Conservation (phyloP, 2,113 vertebrate genomes). For the Cranoglanis bouderius region DNA sequence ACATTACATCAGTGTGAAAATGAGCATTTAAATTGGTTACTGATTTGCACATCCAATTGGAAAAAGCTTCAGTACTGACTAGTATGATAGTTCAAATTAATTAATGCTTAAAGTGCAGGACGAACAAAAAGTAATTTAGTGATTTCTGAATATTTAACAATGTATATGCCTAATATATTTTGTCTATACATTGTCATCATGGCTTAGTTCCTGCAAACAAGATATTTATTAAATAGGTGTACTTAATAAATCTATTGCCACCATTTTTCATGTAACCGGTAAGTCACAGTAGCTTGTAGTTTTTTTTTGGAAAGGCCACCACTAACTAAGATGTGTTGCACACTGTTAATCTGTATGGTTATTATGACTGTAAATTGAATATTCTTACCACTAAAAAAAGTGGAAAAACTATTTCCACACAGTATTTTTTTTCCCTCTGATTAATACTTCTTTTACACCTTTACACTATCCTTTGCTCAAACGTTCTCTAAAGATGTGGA, state of each 20-base stretch:
- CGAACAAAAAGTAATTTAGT: too few relatives aligned
- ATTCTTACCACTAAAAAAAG: neutral
- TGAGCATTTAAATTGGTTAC: neutral
- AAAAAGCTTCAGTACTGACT: neutral
- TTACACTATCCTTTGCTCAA: slow-evolving; percentile 37
- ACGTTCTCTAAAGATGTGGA: slow-evolving; percentile 85
- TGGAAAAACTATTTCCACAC: neutral
- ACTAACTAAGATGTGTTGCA: neutral
- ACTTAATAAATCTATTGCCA: neutral
- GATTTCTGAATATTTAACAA: neutral
- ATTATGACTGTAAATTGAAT: neutral
- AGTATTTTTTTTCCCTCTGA: neutral
- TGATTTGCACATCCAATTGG: neutral
- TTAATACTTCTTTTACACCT: neutral
- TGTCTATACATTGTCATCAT: neutral
- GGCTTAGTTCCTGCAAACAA: neutral
- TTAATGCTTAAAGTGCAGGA: neutral
- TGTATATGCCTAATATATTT: neutral
- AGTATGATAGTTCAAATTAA: neutral
- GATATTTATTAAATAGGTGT: neutral
- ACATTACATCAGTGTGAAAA: neutral
- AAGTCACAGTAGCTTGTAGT: neutral
- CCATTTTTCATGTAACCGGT: neutral
- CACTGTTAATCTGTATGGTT: neutral
- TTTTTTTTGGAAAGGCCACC: neutral